phyloP scores from a whole-genome alignment of 2,113 vertebrate species.

The Carassius auratus region DNA sequence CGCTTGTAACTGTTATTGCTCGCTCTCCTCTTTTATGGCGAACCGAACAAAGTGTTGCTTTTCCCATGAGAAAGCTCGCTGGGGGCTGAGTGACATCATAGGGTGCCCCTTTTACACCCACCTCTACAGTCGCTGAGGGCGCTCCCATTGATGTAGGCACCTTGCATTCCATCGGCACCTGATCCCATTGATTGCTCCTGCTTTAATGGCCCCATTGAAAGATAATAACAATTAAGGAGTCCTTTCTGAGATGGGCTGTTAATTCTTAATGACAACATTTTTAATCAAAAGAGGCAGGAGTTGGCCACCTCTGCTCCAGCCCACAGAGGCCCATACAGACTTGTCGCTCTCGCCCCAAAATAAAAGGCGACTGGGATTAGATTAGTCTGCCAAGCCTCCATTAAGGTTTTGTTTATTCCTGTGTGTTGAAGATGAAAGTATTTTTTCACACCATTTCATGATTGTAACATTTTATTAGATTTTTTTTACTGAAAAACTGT shows the following conservation, averaged over 20 bases:
- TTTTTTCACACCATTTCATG: not conserved
- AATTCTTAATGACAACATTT: slow-evolving; percentile 56
- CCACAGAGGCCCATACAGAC: not conserved
- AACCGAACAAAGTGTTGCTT: slow-evolving; percentile 76
- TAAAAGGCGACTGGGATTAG: slow-evolving; percentile 5
- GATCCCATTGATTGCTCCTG: slow-evolving; percentile 56
- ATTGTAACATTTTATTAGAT: not conserved
- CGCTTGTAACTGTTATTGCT: slow-evolving; percentile 69
- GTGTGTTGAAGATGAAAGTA: not conserved
- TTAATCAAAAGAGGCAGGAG: slow-evolving; percentile 58
- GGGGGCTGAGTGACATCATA: slow-evolving; percentile 62
- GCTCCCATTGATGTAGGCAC: slow-evolving; percentile 58
- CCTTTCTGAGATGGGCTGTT: slow-evolving; percentile 43
- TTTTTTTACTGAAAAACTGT: not conserved
- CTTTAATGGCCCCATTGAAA: slow-evolving; percentile 56
- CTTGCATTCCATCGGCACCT: slow-evolving; percentile 48
- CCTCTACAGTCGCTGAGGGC: slow-evolving; percentile 47
- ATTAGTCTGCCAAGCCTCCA: not conserved
- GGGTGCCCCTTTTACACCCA: slow-evolving; percentile 50
- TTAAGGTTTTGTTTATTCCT: not conserved
- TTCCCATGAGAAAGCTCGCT: slow-evolving; percentile 81
- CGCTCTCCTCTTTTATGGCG: slow-evolving; percentile 70
- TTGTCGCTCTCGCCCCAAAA: not conserved
- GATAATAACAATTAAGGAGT: slow-evolving; percentile 59
- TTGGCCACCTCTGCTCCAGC: slow-evolving; percentile 51